phyloP scores from a whole-genome alignment of 2,797 vertebrate genomes.

The Hydrophis major region DNA sequence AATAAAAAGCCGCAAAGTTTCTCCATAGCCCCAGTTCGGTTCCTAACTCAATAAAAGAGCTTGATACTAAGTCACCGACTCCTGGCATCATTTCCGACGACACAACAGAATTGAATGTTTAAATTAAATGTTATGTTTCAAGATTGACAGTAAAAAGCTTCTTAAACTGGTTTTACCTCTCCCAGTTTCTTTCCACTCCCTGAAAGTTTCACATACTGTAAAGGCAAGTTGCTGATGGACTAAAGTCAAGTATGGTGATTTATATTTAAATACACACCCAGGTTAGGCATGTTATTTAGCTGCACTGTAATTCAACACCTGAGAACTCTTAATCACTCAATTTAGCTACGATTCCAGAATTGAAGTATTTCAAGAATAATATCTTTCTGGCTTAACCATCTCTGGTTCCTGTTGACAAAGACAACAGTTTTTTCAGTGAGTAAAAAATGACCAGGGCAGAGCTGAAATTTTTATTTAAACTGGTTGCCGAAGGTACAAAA shows the following conservation, averaged over 20 bases:
- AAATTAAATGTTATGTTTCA: not conserved
- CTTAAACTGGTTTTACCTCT: conserved; percentile 59
- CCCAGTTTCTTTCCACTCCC: conserved; percentile 51
- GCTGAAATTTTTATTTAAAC: not conserved
- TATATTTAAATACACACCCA: conserved; percentile 62
- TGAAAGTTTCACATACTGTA: conserved; percentile 48
- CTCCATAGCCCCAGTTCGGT: too few species aligned
- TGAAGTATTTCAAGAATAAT: not conserved
- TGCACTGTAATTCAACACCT: not conserved
- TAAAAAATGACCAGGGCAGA: not conserved
- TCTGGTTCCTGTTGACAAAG: not conserved
- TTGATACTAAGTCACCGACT: too few species aligned
- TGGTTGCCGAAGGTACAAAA: not conserved
- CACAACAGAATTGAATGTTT: not conserved
- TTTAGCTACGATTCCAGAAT: not conserved
- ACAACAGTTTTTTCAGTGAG: not conserved
- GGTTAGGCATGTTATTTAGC: conserved; percentile 39
- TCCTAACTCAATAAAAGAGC: too few species aligned
- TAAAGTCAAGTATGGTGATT: conserved; percentile 60
- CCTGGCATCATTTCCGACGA: too few species aligned
- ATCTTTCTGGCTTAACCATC: not conserved
- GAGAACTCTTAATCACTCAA: conserved; percentile 24
- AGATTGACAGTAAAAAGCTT: conserved; percentile 36
- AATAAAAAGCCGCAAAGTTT: too few species aligned
- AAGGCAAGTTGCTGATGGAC: conserved; percentile 62